Percentiles rank a stretch among this genome's conserved stretches.
phyloP scores from a whole-genome alignment of 1,140 invertebrate genomes.

The Rhynchophorus ferrugineus region DNA sequence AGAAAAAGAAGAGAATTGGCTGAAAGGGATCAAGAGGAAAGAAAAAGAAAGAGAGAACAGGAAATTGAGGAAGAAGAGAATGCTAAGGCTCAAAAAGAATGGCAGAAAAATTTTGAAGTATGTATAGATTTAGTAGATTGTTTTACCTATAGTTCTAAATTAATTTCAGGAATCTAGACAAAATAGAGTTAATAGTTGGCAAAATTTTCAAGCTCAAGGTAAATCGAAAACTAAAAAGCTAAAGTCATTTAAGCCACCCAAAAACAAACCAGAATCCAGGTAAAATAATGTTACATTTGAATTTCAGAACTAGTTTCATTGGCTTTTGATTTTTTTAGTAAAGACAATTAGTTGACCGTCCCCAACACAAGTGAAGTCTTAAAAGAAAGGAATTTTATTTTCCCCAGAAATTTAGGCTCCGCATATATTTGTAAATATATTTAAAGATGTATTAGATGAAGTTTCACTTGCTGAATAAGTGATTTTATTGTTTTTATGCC shows the following conservation, averaged over 20 bases:
- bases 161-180: slow-evolving; percentile 79
- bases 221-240: slow-evolving; percentile 68
- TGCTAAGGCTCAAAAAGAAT: slow-evolving; percentile 82
- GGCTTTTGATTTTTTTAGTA: too few species aligned
- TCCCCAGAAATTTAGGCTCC: too few species aligned
- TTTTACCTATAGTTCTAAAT: neutral
- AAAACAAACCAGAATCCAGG: slow-evolving; percentile 92
- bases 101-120: slow-evolving; percentile 97
- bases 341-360: too few species aligned
- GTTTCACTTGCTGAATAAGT: too few species aligned
- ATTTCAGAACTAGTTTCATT: too few species aligned
- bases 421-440: too few species aligned
- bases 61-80: slow-evolving; percentile 90
- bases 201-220: slow-evolving; percentile 77
- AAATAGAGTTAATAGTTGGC: slow-evolving; percentile 92
- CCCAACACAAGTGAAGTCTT: too few species aligned
- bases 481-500: too few species aligned
- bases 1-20: slow-evolving; percentile 77
- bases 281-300: too few species aligned
- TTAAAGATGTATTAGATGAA: too few species aligned
- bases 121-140: slow-evolving; percentile 17
- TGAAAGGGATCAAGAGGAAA: slow-evolving; percentile 84
- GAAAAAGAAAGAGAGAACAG: slow-evolving; percentile 89
- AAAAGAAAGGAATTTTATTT: too few species aligned
- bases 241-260: slow-evolving; percentile 84